Base-by-base conservation (phyloP, 2,797 vertebrate genomes). In the Pseudocheirus occidentalis region DNA sequence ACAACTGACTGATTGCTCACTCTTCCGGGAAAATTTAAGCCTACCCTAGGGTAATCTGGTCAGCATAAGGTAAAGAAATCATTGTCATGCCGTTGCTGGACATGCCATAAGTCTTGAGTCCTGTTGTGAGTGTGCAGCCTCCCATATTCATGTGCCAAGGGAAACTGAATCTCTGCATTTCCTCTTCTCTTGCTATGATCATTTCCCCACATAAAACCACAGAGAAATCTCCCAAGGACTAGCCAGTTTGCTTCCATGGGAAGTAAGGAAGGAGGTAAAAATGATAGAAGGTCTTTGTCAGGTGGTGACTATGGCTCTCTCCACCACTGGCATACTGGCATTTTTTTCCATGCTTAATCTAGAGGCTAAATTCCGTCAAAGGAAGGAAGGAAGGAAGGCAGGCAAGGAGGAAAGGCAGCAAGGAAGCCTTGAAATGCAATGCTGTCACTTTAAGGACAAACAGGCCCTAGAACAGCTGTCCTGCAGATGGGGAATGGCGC, bases 401-500 rank as follows among this genome's bases (percentile, higher is more conserved):
- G 3, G 40, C 13, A 59, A 28, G 94, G 90, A 92, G 52, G 24
- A 27, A 16, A 73, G 96, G 55, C 89, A 91, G 94, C 62, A 58
- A 73, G 66, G 95, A 91, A 94, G 34, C 90, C 93, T 92, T 92
- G 96, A 91, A 87, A 87, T 0, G 57, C 90, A 96, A 93, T 4
- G 27, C 55, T 62, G 29, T 81, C 34, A 59, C 59, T 66, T 59
- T 97, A 1, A 13, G 57, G 4, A 62, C 57, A 92, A 55, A 94
- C 46, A 0, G 56, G 21, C 18, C 14, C 93, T 21, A 50, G 90
- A 95, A 96, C 98, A 98, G 98, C 98, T 98, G 98, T 95, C 96
- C 46, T 57, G 90, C 98, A 98, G 97, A 98, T 98, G 97, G 96
- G 55, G 34, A 96, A 92, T 91, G 95, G n/a, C 95, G 57, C 91